Conservation (phyloP, 2,113 vertebrate species). For the Mormyrus lacerda region DNA sequence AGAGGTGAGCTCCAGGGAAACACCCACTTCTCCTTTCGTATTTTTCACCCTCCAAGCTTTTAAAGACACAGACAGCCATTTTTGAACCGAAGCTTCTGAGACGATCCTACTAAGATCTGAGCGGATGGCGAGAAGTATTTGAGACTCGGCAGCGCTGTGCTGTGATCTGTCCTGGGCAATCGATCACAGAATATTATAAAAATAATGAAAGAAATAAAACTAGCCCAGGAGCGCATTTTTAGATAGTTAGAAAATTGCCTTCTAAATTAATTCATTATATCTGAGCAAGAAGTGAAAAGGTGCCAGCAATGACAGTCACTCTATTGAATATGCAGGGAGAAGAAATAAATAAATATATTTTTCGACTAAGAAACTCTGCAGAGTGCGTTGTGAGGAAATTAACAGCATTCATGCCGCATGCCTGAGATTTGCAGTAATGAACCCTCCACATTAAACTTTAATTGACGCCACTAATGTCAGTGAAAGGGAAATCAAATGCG, state of each 20-base stretch:
- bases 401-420: constrained; percentile 44
- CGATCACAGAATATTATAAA: not conserved
- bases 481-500: constrained; percentile 53
- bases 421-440: constrained; percentile 60
- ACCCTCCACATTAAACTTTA: constrained; percentile 60
- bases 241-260: not conserved
- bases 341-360: constrained; percentile 38
- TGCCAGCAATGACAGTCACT: not conserved
- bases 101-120: not conserved
- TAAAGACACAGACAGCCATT: constrained; percentile 8
- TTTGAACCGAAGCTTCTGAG: not conserved
- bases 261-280: not conserved
- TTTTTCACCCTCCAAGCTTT: not conserved
- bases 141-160: too few relatives aligned
- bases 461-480: constrained; percentile 55
- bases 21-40: not conserved
- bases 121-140: not conserved
- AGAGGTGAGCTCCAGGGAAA: not conserved
- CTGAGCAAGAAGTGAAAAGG: not conserved
- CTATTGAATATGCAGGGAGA: not conserved
- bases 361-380: constrained; percentile 32
- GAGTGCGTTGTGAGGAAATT: constrained; percentile 40
- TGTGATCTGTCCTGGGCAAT: not conserved
- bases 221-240: not conserved
- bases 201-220: not conserved